phyloP scores from a whole-genome alignment of 1,140 invertebrate species.

The Sminthurides bifidus region DNA sequence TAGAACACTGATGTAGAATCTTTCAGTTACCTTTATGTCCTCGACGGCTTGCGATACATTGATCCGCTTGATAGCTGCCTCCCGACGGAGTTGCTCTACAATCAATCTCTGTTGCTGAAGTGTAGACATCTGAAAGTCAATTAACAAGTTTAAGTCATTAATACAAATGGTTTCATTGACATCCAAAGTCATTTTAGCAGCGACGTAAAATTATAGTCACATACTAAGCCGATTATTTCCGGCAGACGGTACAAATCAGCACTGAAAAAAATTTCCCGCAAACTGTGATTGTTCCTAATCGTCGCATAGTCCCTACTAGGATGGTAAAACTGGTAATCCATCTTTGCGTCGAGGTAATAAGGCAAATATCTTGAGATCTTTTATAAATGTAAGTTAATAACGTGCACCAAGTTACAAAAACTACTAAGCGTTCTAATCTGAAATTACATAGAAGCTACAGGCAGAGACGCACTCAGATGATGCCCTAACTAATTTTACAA shows the following conservation, averaged over 20 bases:
- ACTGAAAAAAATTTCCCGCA: conserved; percentile 23
- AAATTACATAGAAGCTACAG: too few relatives aligned
- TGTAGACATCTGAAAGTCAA: conserved; percentile 30
- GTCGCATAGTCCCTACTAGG: neutral
- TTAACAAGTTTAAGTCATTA: neutral
- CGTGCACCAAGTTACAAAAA: too few relatives aligned
- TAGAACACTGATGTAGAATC: too few relatives aligned
- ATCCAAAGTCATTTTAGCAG: neutral
- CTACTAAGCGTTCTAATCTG: too few relatives aligned
- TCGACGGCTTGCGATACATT: conserved; percentile 77
- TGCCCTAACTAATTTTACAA: too few relatives aligned
- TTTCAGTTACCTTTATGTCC: conserved; percentile 58
- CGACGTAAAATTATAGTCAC: neutral
- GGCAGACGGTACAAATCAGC: conserved; percentile 19
- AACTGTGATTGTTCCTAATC: conserved; percentile 2
- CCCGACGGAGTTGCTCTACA: conserved; percentile 82
- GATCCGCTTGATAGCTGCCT: conserved; percentile 78
- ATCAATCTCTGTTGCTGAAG: conserved; percentile 37
- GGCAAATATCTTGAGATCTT: neutral
- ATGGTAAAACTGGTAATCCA: conserved; percentile 5
- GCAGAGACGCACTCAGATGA: too few relatives aligned
- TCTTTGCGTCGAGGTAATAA: neutral
- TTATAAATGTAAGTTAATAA: too few relatives aligned
- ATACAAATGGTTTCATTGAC: neutral
- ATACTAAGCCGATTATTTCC: conserved; percentile 23